Conservation (phyloP, 2,797 vertebrate genomes). For the Nannoperca obscura region DNA sequence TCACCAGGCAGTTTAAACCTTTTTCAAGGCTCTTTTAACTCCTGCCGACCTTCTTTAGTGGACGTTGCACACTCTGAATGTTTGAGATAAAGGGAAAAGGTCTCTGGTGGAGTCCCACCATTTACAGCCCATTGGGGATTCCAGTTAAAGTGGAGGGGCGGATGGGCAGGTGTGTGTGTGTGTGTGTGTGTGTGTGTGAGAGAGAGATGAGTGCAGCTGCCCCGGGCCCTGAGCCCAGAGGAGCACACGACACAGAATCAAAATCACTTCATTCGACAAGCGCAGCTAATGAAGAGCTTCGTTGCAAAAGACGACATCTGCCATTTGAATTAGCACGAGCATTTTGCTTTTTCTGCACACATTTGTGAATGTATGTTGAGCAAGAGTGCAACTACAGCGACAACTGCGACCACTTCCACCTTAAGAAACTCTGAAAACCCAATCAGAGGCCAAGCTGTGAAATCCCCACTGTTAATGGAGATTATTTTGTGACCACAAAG, state of each 20-base stretch:
- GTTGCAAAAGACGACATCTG: slow-evolving; percentile 53
- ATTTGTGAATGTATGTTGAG: slow-evolving; percentile 31
- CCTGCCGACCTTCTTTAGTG: background rate
- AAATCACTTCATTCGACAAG: slow-evolving; percentile 46
- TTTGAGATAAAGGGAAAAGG: slow-evolving; percentile 27
- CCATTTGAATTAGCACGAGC: slow-evolving; percentile 16
- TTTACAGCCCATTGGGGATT: slow-evolving; percentile 34
- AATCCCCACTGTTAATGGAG: background rate
- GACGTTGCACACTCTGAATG: background rate
- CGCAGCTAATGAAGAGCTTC: slow-evolving; percentile 48
- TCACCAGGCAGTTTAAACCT: background rate
- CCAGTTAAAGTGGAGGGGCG: slow-evolving; percentile 17
- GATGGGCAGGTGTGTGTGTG: slow-evolving; percentile 18
- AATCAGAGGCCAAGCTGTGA: background rate
- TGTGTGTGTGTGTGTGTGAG: slow-evolving; percentile 10
- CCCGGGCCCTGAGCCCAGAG: slow-evolving; percentile 61
- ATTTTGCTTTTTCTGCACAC: background rate
- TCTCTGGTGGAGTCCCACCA: slow-evolving; percentile 30
- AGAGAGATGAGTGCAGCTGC: slow-evolving; percentile 57
- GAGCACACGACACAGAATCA: slow-evolving; percentile 36
- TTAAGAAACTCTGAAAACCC: background rate
- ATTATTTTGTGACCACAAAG: background rate
- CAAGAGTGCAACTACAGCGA: background rate
- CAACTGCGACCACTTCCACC: background rate
- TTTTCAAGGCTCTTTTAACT: slow-evolving; percentile 8